Base-by-base conservation (phyloP, 2,888 invertebrate species). In the Deilephila elpenor region DNA sequence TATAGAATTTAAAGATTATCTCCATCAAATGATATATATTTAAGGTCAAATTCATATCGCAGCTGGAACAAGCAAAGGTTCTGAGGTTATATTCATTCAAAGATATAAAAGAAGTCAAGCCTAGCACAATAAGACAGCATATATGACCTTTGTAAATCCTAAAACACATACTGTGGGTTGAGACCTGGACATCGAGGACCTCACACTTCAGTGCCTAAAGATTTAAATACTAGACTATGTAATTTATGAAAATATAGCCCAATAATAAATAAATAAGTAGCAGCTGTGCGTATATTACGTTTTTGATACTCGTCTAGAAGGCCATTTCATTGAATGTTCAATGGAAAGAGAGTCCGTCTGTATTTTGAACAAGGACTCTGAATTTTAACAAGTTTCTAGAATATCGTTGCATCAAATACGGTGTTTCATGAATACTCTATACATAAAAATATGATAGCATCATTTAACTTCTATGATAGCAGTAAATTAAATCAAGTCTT, bases 341-440 rank as follows among this genome's bases (percentile, higher is more conserved):
- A 34, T 64, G 20, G 64, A 44, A 64, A 44, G 7, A 6, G 37
- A 64, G 37, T 5, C 14, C 11, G 4, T n/a, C 14, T 61, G 44
- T 44, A 44, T 64, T 64, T n/a, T 44, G 5, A 64, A n/a, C 61
- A 34, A 61, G 61, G 44, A 64, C 14, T 3, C 14, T 44, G 44
- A 44, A 20, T 64, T 64, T 64, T 44, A 44, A 64, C 2, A 64
- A 44, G 44, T 3, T 44, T 44, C 64, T 11, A 64, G 20, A 64
- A 44, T 37, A 64, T 37, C 11, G 37, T 44, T 14, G n/a, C 64
- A 64, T 64, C 20, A 64, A 64, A 64, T 34, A 32, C 56, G n/a
- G 5, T 56, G 4, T 56, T 56, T 56, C 19, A 56, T 5, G 56
- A 56, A 53, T 19, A n/a, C 5, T 44, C 0, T 44, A 44, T 44